Evolutionary conservation across 2,797 vertebrate genomes (phyloP), one percentile per base, ranked within the genome.

Genomic region (Poecilia velifera): DNA sequence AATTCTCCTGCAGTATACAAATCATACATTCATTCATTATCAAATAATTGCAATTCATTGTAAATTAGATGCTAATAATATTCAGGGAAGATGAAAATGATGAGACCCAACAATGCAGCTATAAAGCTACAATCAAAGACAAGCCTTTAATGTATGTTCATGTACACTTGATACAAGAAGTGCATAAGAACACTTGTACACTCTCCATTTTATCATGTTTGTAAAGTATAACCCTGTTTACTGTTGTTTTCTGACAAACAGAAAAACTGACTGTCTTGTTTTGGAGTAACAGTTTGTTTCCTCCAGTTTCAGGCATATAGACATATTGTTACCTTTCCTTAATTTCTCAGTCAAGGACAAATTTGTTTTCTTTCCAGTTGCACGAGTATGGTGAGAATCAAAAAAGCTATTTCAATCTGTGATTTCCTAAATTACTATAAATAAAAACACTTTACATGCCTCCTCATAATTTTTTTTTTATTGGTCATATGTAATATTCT

Each of bases 1-100:
- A 99, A 98, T 82, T 99, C 98, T 41, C 98, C 98, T 99, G 92
- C 0, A 73, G 22, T 62, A 31, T 34, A 64, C 3, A 84, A 79
- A 57, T 20, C 76, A 43, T 20, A 28, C 0, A 28, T 55, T 2
- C 0, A 39, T 45, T 72, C 12, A 51, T 73, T 41, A 25, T 68
- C 8, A 68, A 41, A 68, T 22, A 68, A 68, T 41, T 41, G 22
- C 20, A 41, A 41, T 25, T 22, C 4, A 25, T 25, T 41, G 6
- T 39, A 20, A 36, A 20, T 36, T 9, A 4, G 6, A 66, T 39
- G 16, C 18, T 2, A 7, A 64, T 20, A 36, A 20, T 1, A 64
- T 13, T 64, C 31, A 36, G 10, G 6, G 2, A 36, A 36, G 28
- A 59, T 5, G 1, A 31, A 31, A 31, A 28, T 6, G n/a, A 31